Base-by-base conservation (phyloP, 2,888 invertebrate species). In the Leucophenga montana region DNA sequence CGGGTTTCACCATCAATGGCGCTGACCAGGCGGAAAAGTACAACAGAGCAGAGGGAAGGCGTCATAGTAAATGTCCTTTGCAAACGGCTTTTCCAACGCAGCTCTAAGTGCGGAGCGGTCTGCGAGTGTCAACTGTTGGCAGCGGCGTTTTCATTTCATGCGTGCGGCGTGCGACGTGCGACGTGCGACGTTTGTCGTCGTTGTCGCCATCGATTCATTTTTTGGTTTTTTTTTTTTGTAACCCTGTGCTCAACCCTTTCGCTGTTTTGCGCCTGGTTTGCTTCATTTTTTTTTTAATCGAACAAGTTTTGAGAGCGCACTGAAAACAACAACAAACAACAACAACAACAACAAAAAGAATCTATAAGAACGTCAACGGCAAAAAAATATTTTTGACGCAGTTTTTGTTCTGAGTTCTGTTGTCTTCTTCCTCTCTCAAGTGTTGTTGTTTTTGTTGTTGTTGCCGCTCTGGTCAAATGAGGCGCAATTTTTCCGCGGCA, bases 401-500 rank as follows among this genome's bases (percentile, higher is more conserved):
- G 44, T 31, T n/a, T 48, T 64, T 53, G 65, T 53, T 50, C 14
- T 66, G 53, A 11, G 39, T 39, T 39, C 39, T 39, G 39, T 39
- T 39, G 39, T 39, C 39, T 39, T 53, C 18, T 53, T 75, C 67
- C 72, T 75, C 75, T 76, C 82, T 85, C 82, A 77, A 85, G 80
- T 78, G 78, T 66, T 50, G 8, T n/a, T 50, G n/a, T 50, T 50
- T 1, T n/a, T 50, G 16, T 50, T 27, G 27, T 50, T 50, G 66
- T 20, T 31, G 56, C 13, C 46, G 14, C 48, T 22, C 33, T 74
- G 78, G 76, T 75, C 79, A 80, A 77, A 77, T 83, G 83, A 78
- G 79, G 82, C 84, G 80, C 44, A 39, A 64, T 81, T 78, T 85
- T 83, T 77, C 74, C 79, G 79, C 77, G 74, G 73, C 77, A 71